A percentile compares a stretch with the other conserved stretches of the same genome.
These are phyloP conservation scores for Lysandra bellargus DNA, from an alignment of 2,888 invertebrate species.

Conservation along the genomic window DNA sequence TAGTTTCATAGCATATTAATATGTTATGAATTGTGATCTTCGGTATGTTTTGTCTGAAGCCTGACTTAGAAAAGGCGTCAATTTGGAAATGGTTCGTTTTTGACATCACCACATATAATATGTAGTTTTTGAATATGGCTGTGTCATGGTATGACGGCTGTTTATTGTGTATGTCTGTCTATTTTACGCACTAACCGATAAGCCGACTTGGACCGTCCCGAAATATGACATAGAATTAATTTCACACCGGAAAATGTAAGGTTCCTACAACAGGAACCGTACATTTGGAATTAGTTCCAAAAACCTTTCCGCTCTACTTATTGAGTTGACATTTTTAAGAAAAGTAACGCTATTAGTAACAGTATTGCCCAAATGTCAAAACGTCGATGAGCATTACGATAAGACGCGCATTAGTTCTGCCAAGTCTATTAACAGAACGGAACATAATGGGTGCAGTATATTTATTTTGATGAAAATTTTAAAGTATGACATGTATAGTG, in stretches of 20 bases:
- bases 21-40: not conserved
- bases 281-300: no score
- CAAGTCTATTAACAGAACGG: slow-evolving; percentile 67
- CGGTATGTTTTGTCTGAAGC: not conserved
- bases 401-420: slow-evolving; percentile 78
- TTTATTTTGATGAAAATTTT: slow-evolving; percentile 7
- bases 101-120: no score
- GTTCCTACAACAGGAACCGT: not conserved
- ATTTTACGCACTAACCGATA: not conserved
- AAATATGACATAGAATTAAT: not conserved
- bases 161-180: not conserved
- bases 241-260: not conserved
- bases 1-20: not conserved
- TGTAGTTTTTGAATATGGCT: no score
- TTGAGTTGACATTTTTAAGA: slow-evolving; percentile 50
- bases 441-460: slow-evolving; percentile 53
- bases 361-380: slow-evolving; percentile 77
- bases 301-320: slow-evolving; percentile 43
- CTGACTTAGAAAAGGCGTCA: no score
- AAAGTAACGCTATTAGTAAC: slow-evolving; percentile 51
- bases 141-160: no score
- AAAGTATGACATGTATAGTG: not conserved
- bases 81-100: no score
- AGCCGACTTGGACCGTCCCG: not conserved
- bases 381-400: slow-evolving; percentile 79